phyloP scores from a whole-genome alignment of 2,888 invertebrate genomes.

The Automeris io region DNA sequence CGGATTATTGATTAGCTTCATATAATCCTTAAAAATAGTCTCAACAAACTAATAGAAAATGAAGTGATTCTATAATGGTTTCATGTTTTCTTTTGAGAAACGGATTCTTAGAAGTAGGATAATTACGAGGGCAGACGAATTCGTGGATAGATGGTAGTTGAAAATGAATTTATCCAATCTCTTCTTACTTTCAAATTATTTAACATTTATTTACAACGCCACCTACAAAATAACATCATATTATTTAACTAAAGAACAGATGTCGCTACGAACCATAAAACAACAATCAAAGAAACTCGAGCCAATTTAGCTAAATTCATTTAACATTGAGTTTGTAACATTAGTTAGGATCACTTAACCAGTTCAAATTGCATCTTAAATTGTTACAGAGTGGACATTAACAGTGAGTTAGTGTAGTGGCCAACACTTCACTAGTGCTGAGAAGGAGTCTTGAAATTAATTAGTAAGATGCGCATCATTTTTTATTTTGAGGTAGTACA shows the following conservation, averaged over 20 bases:
- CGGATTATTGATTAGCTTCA: too few relatives aligned
- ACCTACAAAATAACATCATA: neutral
- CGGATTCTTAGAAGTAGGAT: too few relatives aligned
- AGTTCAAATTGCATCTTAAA: conserved; percentile 2
- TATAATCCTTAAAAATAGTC: too few relatives aligned
- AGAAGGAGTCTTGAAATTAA: too few relatives aligned
- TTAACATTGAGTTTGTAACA: neutral
- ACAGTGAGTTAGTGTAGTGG: conserved; percentile 2
- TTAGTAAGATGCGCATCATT: too few relatives aligned
- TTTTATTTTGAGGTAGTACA: too few relatives aligned
- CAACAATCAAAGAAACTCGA: neutral
- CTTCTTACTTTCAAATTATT: neutral
- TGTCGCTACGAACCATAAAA: neutral
- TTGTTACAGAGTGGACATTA: conserved; percentile 2
- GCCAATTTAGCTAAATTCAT: conserved; percentile 1
- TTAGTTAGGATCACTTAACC: conserved; percentile 1
- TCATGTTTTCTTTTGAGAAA: too few relatives aligned
- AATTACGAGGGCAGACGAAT: too few relatives aligned
- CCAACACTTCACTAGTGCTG: too few relatives aligned
- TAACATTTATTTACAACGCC: neutral
- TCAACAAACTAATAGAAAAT: too few relatives aligned
- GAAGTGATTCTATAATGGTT: too few relatives aligned
- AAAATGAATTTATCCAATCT: neutral
- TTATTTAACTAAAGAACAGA: neutral
- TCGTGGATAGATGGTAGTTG: too few relatives aligned